Base-by-base conservation (phyloP, 2,113 vertebrate genomes). In the Malurus melanocephalus region DNA sequence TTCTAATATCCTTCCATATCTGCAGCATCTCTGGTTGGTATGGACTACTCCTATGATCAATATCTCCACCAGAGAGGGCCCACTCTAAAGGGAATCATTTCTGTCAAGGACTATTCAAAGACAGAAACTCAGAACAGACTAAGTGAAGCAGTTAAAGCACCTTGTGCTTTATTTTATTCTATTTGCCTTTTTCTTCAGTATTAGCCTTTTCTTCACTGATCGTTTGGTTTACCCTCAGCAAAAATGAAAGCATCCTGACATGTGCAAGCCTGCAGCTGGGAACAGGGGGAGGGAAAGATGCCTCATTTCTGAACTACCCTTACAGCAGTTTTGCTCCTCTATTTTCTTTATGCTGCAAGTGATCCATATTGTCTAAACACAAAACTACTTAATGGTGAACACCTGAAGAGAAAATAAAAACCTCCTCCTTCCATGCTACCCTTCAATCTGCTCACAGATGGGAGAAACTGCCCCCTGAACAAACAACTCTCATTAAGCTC, bases 121-220 rank as follows among this genome's bases (percentile, higher is more conserved):
- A 59, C 26, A 80, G 7, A 66, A 21, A 83, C 15, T n/a, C 4
- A 68, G 19, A 79, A 69, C 26, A 68, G 9, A 53, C 4, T 48
- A 64, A 30, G 21, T 30, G 26, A 85, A 80, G 14, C 3, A 1
- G 24, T 22, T 2, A 2, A 0, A 49, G 35, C 0, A 2, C 7
- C 9, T 53, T 33, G 2, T 62, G 51, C 13, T 89, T 76, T 27
- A 33, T 75, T 59, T 85, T 61, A 87, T 30, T 60, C 48, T 35
- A 18, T 57, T 66, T 76, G 9, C 30, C n/a, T 56, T 83, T 73
- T 77, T 66, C 5, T 32, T 74, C 21, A 32, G 30, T 77, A 74
- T 49, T 21, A 84, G 49, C 30, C 35, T 26, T 30, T 51, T 13
- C 35, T 57, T 51, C 45, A 35, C 13, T 75, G 45, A 75, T 33